These are phyloP conservation scores for Philypnodon macrostomus DNA, from an alignment of 2,797 vertebrate species.

Conservation along the genomic window DNA sequence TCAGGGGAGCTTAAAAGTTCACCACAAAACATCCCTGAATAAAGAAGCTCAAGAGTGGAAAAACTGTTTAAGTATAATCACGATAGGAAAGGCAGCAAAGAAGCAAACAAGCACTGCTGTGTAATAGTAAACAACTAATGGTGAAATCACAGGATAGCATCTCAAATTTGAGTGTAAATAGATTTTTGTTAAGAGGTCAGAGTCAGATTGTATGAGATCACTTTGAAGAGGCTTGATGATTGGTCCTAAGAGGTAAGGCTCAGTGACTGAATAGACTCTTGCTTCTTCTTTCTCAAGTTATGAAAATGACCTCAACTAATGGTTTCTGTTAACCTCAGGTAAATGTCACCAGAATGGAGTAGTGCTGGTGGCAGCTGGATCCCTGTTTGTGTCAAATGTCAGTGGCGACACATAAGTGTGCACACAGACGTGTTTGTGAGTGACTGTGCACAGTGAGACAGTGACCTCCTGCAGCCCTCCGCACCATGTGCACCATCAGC, in stretches of 20 bases:
- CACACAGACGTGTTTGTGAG: constrained; percentile 7
- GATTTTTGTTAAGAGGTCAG: no score
- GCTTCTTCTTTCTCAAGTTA: constrained; percentile 29
- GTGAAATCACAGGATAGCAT: constrained; percentile 15
- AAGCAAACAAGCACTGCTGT: constrained; percentile 28
- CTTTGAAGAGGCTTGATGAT: constrained; percentile 14
- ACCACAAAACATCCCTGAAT: constrained; percentile 47
- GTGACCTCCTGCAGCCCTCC: constrained; percentile 68
- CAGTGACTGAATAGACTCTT: constrained; percentile 13
- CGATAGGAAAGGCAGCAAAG: constrained; percentile 30
- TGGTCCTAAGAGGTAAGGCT: constrained; percentile 1
- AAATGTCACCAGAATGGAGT: constrained; percentile 60
- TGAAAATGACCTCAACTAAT: constrained; percentile 58
- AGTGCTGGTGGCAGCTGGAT: constrained; percentile 43
- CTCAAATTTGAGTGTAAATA: constrained; percentile 27
- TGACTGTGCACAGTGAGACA: constrained; percentile 33
- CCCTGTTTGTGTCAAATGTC: constrained; percentile 62
- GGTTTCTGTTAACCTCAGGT: constrained; percentile 52
- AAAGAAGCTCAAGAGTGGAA: constrained; percentile 35
- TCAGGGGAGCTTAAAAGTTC: constrained; percentile 51
- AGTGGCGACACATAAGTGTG: constrained; percentile 30
- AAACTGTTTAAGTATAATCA: constrained; percentile 41
- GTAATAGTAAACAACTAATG: constrained; percentile 11
- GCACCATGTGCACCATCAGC: constrained; percentile 70
- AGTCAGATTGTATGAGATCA: constrained; percentile 11